A percentile compares a stretch with the other conserved stretches of the same genome.
Evolutionary conservation across 1,140 invertebrate genomes (phyloP).

Genomic region (Cryptotermes secundus): DNA sequence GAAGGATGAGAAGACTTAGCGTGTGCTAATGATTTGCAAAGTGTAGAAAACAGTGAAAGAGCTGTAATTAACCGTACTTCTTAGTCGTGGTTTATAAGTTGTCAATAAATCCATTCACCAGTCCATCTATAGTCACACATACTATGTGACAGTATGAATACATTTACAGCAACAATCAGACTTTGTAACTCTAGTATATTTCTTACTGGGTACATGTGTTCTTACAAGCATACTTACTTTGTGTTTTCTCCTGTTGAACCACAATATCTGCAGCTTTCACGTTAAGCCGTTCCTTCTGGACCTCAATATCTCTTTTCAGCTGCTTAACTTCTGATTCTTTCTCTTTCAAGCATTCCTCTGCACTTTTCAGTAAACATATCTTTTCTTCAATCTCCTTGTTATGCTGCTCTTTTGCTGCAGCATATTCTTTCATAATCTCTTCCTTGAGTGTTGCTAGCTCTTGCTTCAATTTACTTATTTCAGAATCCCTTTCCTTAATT

Average conservation of each 20-base stretch:
- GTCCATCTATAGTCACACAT: too few relatives aligned
- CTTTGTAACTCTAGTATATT: too few relatives aligned
- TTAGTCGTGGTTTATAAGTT: too few relatives aligned
- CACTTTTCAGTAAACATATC: background rate
- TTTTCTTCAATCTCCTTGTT: constrained; percentile 32
- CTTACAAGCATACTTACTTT: constrained; percentile 40
- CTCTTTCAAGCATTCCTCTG: constrained; percentile 32
- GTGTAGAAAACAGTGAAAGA: too few relatives aligned
- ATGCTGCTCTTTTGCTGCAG: constrained; percentile 21
- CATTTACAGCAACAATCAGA: too few relatives aligned
- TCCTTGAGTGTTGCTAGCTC: constrained; percentile 41
- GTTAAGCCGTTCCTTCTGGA: constrained; percentile 44
- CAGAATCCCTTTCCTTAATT: constrained; percentile 50
- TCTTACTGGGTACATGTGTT: too few relatives aligned
- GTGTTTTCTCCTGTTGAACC: constrained; percentile 46
- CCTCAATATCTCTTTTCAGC: constrained; percentile 41
- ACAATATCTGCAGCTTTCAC: constrained; percentile 50
- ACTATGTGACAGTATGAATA: too few relatives aligned
- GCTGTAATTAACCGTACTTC: too few relatives aligned
- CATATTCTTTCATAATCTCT: background rate
- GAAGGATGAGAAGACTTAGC: too few relatives aligned
- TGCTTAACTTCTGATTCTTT: constrained; percentile 45
- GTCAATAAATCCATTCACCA: too few relatives aligned
- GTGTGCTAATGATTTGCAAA: too few relatives aligned
- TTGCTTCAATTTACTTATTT: constrained; percentile 51